Percentiles rank a stretch among this genome's conserved stretches.
These are phyloP conservation scores for Montipora capricornis DNA, from an alignment of 64 coral and sea anemone species.

Conservation along the genomic window DNA sequence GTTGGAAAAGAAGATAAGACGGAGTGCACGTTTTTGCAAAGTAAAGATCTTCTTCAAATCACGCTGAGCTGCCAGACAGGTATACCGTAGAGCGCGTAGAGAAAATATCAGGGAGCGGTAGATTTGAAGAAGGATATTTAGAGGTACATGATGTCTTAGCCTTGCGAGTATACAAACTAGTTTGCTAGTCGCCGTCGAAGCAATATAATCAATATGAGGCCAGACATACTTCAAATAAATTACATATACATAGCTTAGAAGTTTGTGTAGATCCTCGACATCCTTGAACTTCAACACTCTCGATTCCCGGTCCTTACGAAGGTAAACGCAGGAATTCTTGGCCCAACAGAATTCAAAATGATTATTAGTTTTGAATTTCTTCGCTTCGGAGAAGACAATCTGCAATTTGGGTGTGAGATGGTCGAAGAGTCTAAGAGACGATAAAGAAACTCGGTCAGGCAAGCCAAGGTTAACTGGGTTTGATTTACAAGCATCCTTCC, in stretches of 20 bases:
- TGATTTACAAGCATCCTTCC: conserved; percentile 2
- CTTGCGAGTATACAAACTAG: too few relatives aligned
- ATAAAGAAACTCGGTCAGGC: neutral
- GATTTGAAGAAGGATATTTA: too few relatives aligned
- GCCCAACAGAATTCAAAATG: conserved; percentile 46
- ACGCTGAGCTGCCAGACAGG: neutral
- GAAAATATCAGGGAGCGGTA: too few relatives aligned
- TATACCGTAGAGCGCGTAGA: too few relatives aligned
- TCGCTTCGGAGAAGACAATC: conserved; percentile 8
- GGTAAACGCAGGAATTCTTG: conserved; percentile 33
- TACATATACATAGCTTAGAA: neutral
- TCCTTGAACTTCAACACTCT: conserved; percentile 29
- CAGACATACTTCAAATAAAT: neutral
- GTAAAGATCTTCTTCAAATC: neutral
- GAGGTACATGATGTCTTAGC: too few relatives aligned
- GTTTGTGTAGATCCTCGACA: neutral
- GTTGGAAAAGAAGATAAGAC: too few relatives aligned
- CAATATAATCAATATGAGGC: too few relatives aligned
- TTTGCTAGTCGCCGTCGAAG: too few relatives aligned
- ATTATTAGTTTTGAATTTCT: neutral
- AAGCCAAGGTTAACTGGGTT: neutral
- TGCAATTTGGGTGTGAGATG: conserved; percentile 56
- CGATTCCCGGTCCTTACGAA: conserved; percentile 23
- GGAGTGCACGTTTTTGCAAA: neutral
- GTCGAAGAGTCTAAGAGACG: neutral